Evolutionary conservation across 2,888 invertebrate species (phyloP).

Genomic region (Catocala sponsa): DNA sequence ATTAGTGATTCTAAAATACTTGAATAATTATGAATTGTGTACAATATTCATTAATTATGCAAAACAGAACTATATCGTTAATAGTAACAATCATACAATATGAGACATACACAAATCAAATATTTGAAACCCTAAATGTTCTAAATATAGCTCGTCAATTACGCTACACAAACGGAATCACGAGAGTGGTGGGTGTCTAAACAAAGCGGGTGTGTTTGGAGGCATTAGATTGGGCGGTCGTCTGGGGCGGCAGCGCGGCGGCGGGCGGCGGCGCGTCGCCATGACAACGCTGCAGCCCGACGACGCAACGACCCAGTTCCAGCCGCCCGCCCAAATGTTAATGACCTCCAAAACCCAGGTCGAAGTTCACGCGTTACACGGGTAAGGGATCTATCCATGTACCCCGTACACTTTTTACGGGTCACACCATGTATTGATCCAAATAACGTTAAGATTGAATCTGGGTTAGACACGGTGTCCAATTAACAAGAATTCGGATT

Average conservation of each 20-base stretch:
- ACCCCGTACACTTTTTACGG: conserved; percentile 75
- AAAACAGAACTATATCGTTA: too few relatives aligned
- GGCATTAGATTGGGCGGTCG: conserved; percentile 57
- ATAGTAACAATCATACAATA: too few relatives aligned
- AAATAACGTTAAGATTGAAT: conserved; percentile 70
- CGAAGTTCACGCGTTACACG: conserved; percentile 87
- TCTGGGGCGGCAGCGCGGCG: conserved; percentile 60
- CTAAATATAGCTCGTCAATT: conserved; percentile 48
- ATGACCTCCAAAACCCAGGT: conserved; percentile 88
- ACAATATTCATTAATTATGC: too few relatives aligned
- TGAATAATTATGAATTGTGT: too few relatives aligned
- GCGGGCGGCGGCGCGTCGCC: conserved; percentile 65
- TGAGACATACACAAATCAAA: not conserved
- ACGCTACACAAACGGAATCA: conserved; percentile 25
- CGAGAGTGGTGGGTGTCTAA: conserved; percentile 43
- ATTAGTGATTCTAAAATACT: too few relatives aligned
- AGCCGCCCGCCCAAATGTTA: conserved; percentile 84
- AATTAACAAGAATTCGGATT: conserved; percentile 36
- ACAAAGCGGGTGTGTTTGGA: conserved; percentile 53
- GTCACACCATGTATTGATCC: conserved; percentile 85
- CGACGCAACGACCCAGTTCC: conserved; percentile 81
- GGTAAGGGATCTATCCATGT: conserved; percentile 76
- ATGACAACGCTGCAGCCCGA: conserved; percentile 77
- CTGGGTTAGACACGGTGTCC: conserved; percentile 73
- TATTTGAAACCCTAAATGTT: not conserved